Evolutionary conservation across 1,140 invertebrate genomes (phyloP), one percentile per base, ranked within the genome.

Genomic region (Pollicipes pollicipes): DNA sequence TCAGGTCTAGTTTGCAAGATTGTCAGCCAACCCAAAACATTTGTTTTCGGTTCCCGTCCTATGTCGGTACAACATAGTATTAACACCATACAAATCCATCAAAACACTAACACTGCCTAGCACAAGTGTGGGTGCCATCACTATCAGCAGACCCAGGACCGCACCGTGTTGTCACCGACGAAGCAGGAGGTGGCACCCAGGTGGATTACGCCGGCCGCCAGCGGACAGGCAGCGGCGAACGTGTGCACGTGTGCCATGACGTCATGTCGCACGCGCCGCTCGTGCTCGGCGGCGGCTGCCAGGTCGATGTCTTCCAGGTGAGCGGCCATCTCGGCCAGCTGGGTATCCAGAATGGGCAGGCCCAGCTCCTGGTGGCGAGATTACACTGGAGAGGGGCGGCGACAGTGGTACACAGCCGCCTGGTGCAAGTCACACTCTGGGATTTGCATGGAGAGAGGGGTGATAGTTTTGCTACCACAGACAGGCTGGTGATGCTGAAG

Each of bases 211-310:
- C 93, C 88, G 0, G 93, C 92, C 0, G 97, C 95, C 69, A 82
- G 82, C 0, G 95, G 94, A 78, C 97, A 99, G 26, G 85, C 84
- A 45, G 85, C 82, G 0, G 88, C 92, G 77, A 96, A 95, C 8
- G 93, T 88, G 75, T 97, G 93, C 0, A 99, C 91, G 79, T 99
- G 97, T 0, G 97, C 97, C 97, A 99, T 99, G 0, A 99, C 97
- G 80, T 99, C 97, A 81, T 99, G 97, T 10, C 95, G 85, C 0
- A 91, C 89, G 63, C 85, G 81, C 72, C 87, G 87, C 82, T 99
- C 97, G 78, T 98, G 93, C 37, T 85, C 84, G 0, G 88, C 87
- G 0, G 91, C 94, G 1, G 84, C 84, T 8, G 83, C 83, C 77
- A 95, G 97, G 79, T 99, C 92, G 71, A 99, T 92, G 73, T 93